These are phyloP conservation scores for Schizaphis graminum DNA, from an alignment of 2,888 invertebrate genomes.

Conservation along the genomic window DNA sequence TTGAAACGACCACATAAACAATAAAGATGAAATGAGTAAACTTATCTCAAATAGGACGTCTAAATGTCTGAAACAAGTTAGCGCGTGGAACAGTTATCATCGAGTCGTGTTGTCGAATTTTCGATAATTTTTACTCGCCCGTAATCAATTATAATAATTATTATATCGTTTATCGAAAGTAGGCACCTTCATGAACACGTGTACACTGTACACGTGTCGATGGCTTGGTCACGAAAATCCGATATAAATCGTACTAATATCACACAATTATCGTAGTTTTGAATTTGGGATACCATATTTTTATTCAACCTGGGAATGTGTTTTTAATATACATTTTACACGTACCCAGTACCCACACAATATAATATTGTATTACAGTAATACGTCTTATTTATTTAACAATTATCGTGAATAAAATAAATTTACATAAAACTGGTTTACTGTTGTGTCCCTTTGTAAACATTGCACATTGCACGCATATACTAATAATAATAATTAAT, in stretches of 20 bases:
- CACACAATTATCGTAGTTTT: not conserved
- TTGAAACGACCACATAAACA: not conserved
- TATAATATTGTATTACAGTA: not conserved
- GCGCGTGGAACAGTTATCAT: not conserved
- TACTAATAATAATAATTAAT: not conserved
- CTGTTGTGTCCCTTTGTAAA: not conserved
- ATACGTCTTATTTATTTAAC: not conserved
- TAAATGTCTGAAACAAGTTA: not conserved
- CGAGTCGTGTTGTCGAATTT: not conserved
- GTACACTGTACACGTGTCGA: not conserved
- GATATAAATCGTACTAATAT: not conserved
- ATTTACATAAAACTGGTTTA: constrained; percentile 1
- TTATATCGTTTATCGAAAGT: not conserved
- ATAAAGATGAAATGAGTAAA: not conserved
- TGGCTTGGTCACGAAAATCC: not conserved
- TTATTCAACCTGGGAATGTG: not conserved
- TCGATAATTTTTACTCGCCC: not conserved
- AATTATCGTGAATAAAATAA: not conserved
- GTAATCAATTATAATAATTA: not conserved
- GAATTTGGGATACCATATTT: not conserved
- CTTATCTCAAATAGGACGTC: not conserved
- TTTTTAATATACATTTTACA: not conserved
- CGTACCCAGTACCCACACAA: not conserved
- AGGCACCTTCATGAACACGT: not conserved
- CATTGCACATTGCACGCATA: constrained; percentile 8